Conservation (phyloP, 2,113 vertebrate species). For the Glaucidium brasilianum region DNA sequence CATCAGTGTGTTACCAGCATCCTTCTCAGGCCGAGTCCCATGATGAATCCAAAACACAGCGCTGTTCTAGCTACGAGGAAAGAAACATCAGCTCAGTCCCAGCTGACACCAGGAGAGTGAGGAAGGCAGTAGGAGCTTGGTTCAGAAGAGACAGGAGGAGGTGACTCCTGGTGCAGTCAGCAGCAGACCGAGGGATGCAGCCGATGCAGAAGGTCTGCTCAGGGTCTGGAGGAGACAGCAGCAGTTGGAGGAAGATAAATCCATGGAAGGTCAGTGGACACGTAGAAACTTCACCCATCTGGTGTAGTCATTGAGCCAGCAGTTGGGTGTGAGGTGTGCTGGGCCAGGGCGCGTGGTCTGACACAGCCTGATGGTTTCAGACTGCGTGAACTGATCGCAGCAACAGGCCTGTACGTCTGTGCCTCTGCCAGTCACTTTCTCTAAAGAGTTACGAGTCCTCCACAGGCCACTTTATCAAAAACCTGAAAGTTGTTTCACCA, state of each 20-base stretch:
- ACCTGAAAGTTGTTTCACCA: background rate
- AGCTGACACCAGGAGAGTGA: no score
- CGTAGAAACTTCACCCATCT: background rate
- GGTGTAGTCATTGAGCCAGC: background rate
- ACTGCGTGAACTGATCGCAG: background rate
- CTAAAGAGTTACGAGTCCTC: background rate
- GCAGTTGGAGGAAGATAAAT: background rate
- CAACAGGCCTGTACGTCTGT: background rate
- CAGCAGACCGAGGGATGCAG: background rate
- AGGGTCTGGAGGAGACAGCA: background rate
- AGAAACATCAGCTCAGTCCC: no score
- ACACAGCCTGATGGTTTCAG: background rate
- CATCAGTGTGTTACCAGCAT: no score
- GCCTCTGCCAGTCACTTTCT: background rate
- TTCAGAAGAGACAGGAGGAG: background rate
- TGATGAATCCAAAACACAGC: no score
- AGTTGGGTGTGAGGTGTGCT: background rate
- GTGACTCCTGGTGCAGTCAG: accelerated
- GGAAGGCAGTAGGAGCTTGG: background rate
- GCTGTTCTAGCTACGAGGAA: no score
- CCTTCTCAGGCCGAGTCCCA: no score
- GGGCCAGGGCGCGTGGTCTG: accelerated
- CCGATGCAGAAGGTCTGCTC: background rate
- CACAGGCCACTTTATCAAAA: background rate
- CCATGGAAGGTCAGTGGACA: background rate